Evolutionary conservation across 2,797 vertebrate genomes (phyloP).

Genomic region (Amblyraja radiata): DNA sequence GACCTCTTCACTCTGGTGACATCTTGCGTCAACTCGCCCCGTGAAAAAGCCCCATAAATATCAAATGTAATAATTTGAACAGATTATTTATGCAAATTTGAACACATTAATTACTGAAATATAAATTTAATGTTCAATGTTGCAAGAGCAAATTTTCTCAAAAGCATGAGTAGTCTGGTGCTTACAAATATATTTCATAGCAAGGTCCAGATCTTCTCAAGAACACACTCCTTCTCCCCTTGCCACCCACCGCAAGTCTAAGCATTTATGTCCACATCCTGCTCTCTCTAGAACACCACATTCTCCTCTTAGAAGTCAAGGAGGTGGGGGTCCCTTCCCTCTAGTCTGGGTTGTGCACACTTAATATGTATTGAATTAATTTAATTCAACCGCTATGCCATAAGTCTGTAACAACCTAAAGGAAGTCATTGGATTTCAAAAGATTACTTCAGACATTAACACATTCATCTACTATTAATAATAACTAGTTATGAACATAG

Average conservation of each 20-base stretch:
- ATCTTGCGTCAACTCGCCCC: too few relatives aligned
- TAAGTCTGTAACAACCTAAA: neutral
- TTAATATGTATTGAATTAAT: neutral
- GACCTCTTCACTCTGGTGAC: too few relatives aligned
- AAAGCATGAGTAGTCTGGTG: neutral
- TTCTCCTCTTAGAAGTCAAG: neutral
- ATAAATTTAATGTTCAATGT: neutral
- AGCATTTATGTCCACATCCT: neutral
- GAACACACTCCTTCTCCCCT: neutral
- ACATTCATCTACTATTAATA: neutral
- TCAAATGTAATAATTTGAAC: conserved; percentile 12
- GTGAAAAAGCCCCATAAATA: too few relatives aligned
- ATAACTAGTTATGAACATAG: neutral
- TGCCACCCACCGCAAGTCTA: neutral
- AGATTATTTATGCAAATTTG: neutral
- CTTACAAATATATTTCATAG: neutral
- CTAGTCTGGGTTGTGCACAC: neutral
- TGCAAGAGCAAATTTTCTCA: neutral
- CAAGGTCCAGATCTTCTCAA: neutral
- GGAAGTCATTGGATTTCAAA: neutral
- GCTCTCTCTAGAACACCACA: neutral
- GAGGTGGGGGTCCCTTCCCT: neutral
- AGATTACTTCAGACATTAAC: neutral
- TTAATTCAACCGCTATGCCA: neutral
- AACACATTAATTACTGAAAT: neutral